These are phyloP conservation scores for Zosterops hypoxanthus DNA, from an alignment of 2,113 vertebrate genomes.

Conservation along the genomic window DNA sequence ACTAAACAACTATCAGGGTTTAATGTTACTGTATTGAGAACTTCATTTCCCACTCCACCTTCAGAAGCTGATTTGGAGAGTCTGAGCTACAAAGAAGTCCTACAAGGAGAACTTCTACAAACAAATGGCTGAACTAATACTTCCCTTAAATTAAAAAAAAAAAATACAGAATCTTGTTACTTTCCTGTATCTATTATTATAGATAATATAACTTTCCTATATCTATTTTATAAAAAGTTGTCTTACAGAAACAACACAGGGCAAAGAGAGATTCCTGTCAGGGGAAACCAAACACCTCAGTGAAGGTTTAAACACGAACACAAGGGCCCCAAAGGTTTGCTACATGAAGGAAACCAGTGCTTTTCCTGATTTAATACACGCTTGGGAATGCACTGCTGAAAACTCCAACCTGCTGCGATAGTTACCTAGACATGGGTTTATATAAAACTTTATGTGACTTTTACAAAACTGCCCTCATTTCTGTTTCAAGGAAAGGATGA, in stretches of 20 bases:
- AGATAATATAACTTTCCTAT: neutral
- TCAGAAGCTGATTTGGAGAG: neutral
- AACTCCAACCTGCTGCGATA: neutral
- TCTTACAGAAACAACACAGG: neutral
- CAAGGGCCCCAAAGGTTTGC: neutral
- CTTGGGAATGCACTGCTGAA: neutral
- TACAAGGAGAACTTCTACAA: neutral
- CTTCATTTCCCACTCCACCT: neutral
- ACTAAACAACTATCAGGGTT: neutral
- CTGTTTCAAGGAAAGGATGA: neutral
- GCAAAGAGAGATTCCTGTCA: neutral
- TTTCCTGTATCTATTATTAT: neutral
- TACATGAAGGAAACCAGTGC: neutral
- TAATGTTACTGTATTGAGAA: neutral
- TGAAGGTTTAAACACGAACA: neutral
- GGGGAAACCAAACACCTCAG: neutral
- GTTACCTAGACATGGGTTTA: neutral
- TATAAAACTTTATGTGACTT: neutral
- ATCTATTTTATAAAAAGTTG: neutral
- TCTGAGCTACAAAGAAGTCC: neutral
- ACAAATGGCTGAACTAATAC: neutral
- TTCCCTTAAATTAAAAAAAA: neutral
- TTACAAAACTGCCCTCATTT: neutral
- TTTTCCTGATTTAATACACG: neutral
- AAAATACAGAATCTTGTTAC: neutral